Conservation (phyloP, 2,113 vertebrate genomes). For the Pangasianodon hypophthalmus region DNA sequence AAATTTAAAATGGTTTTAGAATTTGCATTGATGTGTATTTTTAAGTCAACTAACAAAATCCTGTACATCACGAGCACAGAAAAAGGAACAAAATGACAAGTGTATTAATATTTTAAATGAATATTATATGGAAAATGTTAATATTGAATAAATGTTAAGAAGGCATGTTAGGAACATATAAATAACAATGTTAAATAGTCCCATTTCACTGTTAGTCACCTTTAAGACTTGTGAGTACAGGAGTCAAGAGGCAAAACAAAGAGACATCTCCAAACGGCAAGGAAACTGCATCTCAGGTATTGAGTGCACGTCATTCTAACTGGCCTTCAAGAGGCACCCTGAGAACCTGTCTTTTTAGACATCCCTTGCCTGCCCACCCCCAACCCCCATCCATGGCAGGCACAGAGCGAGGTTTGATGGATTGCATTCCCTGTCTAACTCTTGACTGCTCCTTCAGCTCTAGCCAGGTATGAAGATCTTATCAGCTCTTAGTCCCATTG, state of each 20-base stretch:
- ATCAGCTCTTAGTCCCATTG: slow-evolving; percentile 56
- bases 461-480: slow-evolving; percentile 67
- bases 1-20: background rate
- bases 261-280: background rate
- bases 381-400: slow-evolving; percentile 12
- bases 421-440: slow-evolving; percentile 61
- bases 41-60: background rate
- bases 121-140: background rate
- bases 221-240: slow-evolving; percentile 7
- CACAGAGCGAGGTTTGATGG: slow-evolving; percentile 57
- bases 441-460: slow-evolving; percentile 60
- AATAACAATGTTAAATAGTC: slow-evolving; percentile 4
- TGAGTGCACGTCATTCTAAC: slow-evolving; percentile 45
- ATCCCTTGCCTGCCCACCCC: background rate
- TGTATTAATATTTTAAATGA: background rate
- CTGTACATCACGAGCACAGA: background rate
- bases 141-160: background rate
- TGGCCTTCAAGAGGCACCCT: slow-evolving; percentile 48
- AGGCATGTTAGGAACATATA: slow-evolving; percentile 1
- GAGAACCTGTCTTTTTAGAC: slow-evolving; percentile 51
- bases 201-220: background rate
- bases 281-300: slow-evolving; percentile 39
- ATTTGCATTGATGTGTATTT: background rate
- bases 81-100: background rate
- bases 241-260: slow-evolving; percentile 34